These are phyloP conservation scores for Scomber japonicus DNA, from an alignment of 2,113 vertebrate genomes.

Conservation along the genomic window DNA sequence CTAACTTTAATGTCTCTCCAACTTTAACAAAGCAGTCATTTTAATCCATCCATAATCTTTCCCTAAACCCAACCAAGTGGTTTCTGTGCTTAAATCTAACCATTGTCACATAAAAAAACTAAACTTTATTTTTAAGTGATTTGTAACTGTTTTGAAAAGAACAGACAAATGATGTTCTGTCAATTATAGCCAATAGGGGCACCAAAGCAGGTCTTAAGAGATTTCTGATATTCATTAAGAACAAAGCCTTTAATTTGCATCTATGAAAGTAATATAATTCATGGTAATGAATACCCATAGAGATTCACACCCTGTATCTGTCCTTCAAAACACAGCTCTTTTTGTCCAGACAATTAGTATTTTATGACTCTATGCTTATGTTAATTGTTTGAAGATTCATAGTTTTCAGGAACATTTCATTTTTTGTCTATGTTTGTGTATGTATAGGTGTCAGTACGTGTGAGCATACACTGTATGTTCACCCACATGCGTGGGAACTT, in stretches of 20 bases:
- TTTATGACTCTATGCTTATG: background rate
- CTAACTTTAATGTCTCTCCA: too few relatives aligned
- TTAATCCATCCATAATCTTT: too few relatives aligned
- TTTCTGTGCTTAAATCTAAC: too few relatives aligned
- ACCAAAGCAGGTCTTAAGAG: too few relatives aligned
- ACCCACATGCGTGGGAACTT: constrained; percentile 11
- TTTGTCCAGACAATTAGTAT: background rate
- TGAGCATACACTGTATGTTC: background rate
- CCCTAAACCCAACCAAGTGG: too few relatives aligned
- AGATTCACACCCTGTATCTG: constrained; percentile 9
- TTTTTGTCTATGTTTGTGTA: constrained; percentile 4
- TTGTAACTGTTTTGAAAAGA: too few relatives aligned
- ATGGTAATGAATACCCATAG: constrained; percentile 42
- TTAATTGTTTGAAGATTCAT: constrained; percentile 18
- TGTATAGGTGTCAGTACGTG: background rate
- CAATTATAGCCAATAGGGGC: too few relatives aligned
- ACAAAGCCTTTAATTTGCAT: constrained; percentile 46
- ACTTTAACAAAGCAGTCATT: too few relatives aligned
- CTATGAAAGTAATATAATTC: constrained; percentile 18
- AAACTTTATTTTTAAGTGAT: too few relatives aligned
- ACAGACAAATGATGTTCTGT: too few relatives aligned
- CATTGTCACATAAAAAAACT: too few relatives aligned
- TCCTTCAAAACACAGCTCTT: constrained; percentile 8
- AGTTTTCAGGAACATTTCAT: constrained; percentile 17
- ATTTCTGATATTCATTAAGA: constrained; percentile 18